Evolutionary conservation across 1,140 invertebrate genomes (phyloP), one percentile per base, ranked within the genome.

Genomic region (Octopus bimaculoides): DNA sequence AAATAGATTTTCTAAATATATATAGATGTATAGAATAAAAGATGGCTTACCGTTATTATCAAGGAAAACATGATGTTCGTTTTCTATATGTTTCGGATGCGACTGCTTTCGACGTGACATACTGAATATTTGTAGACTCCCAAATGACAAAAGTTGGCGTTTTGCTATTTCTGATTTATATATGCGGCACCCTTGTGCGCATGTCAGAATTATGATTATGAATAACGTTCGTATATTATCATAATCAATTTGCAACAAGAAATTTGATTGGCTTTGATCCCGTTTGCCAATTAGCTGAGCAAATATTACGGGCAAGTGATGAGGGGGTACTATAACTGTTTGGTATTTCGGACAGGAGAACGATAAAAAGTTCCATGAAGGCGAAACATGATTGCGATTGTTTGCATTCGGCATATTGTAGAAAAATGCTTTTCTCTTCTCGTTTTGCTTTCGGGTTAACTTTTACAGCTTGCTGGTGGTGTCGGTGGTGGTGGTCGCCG

Each of bases 71-170:
- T 84, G 81, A 53, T 75, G 79, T 77, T 84, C 83, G 76, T 91
- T 87, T 81, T 93, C 91, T 78, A 91, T 88, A 84, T 91, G 91
- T 78, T 91, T 88, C 78, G 93, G 93, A 78, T 92, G 89, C 52
- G 92, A 90, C 85, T 92, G 93, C 88, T 93, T 93, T 88, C 92
- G 90, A 84, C 92, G 91, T 85, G 91, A 92, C 92, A 92, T 93
- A 78, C 78, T 86, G 66, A 53, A 69, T 52, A 52, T 9, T 66
- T 14, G 80, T 79, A 77, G 82, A 66, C 82, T 61, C 80, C 82
- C 77, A 84, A 81, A 83, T 82, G 83, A 84, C 83, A 85, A 81
- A 82, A 83, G 82, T 85, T 79, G 83, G 83, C 86, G 81, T 83
- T 78, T 77, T 81, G 80, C 80, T 84, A 82, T 82, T 83, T 83